These are phyloP conservation scores for Himalopsyche phryganea DNA, from an alignment of 1,140 invertebrate species.

Conservation along the genomic window DNA sequence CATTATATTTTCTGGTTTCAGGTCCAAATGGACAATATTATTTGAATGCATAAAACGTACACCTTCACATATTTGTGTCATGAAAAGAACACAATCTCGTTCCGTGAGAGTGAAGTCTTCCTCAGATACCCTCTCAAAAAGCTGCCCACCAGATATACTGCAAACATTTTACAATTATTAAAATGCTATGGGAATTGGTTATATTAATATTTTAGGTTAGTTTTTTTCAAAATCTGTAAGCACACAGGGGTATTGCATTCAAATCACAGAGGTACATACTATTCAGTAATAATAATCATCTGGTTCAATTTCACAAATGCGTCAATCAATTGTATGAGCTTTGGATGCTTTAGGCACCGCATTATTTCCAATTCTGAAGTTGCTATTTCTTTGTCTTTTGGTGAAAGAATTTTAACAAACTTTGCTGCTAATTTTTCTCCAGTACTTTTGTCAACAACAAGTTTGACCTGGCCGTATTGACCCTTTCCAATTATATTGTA, in stretches of 20 bases:
- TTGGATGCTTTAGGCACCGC: slow-evolving; percentile 85
- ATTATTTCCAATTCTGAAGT: slow-evolving; percentile 84
- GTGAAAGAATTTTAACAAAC: slow-evolving; percentile 78
- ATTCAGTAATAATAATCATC: slow-evolving; percentile 91
- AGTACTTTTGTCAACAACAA: slow-evolving; percentile 68
- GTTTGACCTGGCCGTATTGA: slow-evolving; percentile 73
- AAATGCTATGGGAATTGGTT: too few species aligned
- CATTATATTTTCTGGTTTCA: slow-evolving; percentile 94
- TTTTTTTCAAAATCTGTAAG: too few species aligned
- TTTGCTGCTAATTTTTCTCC: slow-evolving; percentile 83
- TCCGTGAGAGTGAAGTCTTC: slow-evolving; percentile 91
- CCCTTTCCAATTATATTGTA: slow-evolving; percentile 77
- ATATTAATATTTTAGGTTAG: neutral
- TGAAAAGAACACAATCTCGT: slow-evolving; percentile 85
- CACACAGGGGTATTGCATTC: too few species aligned
- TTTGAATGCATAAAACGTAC: slow-evolving; percentile 87
- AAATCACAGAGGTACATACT: too few species aligned
- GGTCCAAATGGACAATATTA: slow-evolving; percentile 82
- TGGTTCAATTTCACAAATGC: slow-evolving; percentile 84
- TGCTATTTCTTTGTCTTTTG: slow-evolving; percentile 81
- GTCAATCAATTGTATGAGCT: slow-evolving; percentile 81
- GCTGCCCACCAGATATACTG: slow-evolving; percentile 87
- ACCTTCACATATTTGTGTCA: slow-evolving; percentile 86
- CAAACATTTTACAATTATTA: too few species aligned
- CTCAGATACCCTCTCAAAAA: slow-evolving; percentile 87